Conservation (phyloP, 1,140 invertebrate genomes). For the Laodelphax striatellus region DNA sequence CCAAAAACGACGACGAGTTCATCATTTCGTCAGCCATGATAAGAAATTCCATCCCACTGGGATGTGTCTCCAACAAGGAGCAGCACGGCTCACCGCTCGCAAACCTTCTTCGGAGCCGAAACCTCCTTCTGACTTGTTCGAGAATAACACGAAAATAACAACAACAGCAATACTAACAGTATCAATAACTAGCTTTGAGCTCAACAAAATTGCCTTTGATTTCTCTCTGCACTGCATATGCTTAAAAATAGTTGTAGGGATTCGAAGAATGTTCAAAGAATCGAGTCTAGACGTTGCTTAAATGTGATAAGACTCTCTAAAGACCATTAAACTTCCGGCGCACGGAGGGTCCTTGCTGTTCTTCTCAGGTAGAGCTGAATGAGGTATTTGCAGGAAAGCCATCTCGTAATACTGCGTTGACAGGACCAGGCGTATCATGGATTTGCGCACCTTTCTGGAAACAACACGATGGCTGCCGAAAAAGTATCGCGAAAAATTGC, state of each 20-base stretch:
- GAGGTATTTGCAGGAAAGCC: conserved; percentile 23
- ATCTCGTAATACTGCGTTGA: conserved; percentile 14
- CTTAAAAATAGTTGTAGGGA: background rate
- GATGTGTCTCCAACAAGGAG: too few relatives aligned
- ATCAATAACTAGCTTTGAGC: background rate
- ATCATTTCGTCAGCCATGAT: conserved; percentile 13
- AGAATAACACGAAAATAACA: background rate
- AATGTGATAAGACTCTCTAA: too few relatives aligned
- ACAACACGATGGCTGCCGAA: too few relatives aligned
- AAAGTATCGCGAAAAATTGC: too few relatives aligned
- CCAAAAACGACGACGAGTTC: conserved; percentile 10
- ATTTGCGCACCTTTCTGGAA: too few relatives aligned
- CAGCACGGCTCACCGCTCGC: too few relatives aligned
- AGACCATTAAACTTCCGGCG: too few relatives aligned
- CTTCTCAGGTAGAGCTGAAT: conserved; percentile 24
- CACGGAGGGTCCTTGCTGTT: conserved; percentile 24
- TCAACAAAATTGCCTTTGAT: background rate
- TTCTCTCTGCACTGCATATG: background rate
- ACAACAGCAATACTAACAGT: background rate
- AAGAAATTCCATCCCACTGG: conserved; percentile 8
- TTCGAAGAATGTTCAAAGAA: too few relatives aligned
- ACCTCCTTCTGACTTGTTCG: background rate
- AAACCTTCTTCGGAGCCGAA: too few relatives aligned
- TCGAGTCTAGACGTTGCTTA: too few relatives aligned
- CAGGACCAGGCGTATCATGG: background rate